Base-by-base conservation (phyloP, 2,113 vertebrate species). In the Arenaria interpres region DNA sequence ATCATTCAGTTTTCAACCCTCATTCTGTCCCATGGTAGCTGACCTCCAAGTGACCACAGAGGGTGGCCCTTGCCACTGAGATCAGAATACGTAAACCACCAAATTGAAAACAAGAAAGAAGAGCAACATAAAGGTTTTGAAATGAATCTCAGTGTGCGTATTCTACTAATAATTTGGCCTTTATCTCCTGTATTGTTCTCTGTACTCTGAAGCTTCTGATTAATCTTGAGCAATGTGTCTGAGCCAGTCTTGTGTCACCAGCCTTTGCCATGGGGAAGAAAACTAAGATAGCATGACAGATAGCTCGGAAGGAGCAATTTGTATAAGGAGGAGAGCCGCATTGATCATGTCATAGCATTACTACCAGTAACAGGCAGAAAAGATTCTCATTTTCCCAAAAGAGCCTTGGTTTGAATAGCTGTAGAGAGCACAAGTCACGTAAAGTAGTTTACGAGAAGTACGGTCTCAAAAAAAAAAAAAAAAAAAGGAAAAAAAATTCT, bases 251-350 rank as follows among this genome's bases (percentile, higher is more conserved):
- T 69, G 73, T 95, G 91, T 94, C 91, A 97, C 45, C 84, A 94
- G 89, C 62, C 46, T 94, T 93, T 96, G 89, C 77, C 51, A 39
- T 19, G 54, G 28, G 19, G 54, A 88, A 96, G 62, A 96, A 91
- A 94, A 79, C 87, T 59, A 7, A 80, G 81, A 91, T 83, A 82
- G 84, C 41, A 89, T 89, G 84, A 92, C 66, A 82, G 92, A 95
- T 93, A 96, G 46, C 81, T 95, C 1, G 1, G 81, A 93, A 95
- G 66, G 59, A 96, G 91, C 95, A 96, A 96, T 97, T 97, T 95
- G 94, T 97, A 92, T 85, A 54, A 96, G 96, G 94, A 95, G 95
- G 92, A 91, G 89, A 95, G 39, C 54, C 16, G 1, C 95, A 96
- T 91, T 89, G 90, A 95, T 97, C 95, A 93, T 95, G 95, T 95